phyloP scores from a whole-genome alignment of 2,113 vertebrate species.

The Oryzias curvinotus region DNA sequence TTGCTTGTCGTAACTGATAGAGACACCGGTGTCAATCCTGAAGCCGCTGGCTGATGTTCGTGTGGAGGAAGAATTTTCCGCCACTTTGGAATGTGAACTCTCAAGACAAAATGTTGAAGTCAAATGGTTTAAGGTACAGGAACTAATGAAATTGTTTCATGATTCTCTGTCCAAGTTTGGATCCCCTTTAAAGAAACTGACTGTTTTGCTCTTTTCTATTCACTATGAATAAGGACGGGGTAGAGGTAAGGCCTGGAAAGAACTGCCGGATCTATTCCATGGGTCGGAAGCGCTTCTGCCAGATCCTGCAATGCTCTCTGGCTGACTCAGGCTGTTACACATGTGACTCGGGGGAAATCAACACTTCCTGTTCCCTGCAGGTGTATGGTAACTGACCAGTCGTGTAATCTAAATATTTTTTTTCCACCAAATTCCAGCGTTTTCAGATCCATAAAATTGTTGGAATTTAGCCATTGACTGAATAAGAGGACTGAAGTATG shows the following conservation, averaged over 20 bases:
- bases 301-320: conserved; percentile 64
- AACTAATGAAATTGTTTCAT: background rate
- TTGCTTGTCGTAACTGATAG: conserved; percentile 57
- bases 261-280: conserved; percentile 83
- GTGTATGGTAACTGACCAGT: conserved; percentile 79
- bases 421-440: too few relatives aligned
- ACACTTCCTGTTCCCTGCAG: conserved; percentile 72
- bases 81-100: conserved; percentile 88
- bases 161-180: too few relatives aligned
- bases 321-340: conserved; percentile 73
- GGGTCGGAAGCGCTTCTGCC: conserved; percentile 79
- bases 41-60: conserved; percentile 78
- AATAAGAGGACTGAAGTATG: too few relatives aligned
- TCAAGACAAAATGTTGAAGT: conserved; percentile 84
- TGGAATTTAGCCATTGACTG: too few relatives aligned
- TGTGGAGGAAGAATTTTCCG: conserved; percentile 80
- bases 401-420: background rate
- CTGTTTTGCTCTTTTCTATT: background rate
- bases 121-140: conserved; percentile 88
- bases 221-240: conserved; percentile 67
- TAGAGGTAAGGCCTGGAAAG: conserved; percentile 75
- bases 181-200: background rate
- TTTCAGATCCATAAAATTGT: too few relatives aligned
- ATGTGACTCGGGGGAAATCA: conserved; percentile 74
- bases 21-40: conserved; percentile 86